Evolutionary conservation across 2,113 vertebrate species (phyloP).

Genomic region (Perca schrenkii): DNA sequence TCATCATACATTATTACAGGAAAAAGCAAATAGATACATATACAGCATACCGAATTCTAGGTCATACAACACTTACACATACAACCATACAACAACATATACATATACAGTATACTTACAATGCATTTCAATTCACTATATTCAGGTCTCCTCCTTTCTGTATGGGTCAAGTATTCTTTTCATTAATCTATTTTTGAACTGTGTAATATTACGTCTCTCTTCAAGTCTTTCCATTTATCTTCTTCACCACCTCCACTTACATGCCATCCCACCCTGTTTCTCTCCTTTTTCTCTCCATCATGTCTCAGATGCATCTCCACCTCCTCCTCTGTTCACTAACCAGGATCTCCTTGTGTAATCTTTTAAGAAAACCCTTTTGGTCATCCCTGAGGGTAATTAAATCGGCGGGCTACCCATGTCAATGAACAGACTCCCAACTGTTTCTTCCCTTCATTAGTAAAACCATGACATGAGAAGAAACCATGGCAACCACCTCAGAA

Average conservation of each 20-base stretch:
- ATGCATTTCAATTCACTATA: no score
- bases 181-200: no score
- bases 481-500: slow-evolving; percentile 71
- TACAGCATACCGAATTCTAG: no score
- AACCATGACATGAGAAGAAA: slow-evolving; percentile 64
- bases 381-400: slow-evolving; percentile 37
- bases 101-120: no score
- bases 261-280: neutral
- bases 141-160: no score
- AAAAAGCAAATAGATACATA: no score
- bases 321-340: neutral
- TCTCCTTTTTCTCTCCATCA: neutral
- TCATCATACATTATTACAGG: no score
- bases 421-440: slow-evolving; percentile 67
- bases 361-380: slow-evolving; percentile 29
- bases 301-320: neutral
- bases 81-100: no score
- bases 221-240: neutral
- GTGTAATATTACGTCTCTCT: no score
- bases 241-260: neutral
- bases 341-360: slow-evolving; percentile 22
- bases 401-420: slow-evolving; percentile 39
- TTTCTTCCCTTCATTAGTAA: slow-evolving; percentile 74
- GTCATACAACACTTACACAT: no score
- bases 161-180: no score